Evolutionary conservation across 2,888 invertebrate genomes (phyloP), one percentile per base, ranked within the genome.

Genomic region (Sminthurides aquaticus): DNA sequence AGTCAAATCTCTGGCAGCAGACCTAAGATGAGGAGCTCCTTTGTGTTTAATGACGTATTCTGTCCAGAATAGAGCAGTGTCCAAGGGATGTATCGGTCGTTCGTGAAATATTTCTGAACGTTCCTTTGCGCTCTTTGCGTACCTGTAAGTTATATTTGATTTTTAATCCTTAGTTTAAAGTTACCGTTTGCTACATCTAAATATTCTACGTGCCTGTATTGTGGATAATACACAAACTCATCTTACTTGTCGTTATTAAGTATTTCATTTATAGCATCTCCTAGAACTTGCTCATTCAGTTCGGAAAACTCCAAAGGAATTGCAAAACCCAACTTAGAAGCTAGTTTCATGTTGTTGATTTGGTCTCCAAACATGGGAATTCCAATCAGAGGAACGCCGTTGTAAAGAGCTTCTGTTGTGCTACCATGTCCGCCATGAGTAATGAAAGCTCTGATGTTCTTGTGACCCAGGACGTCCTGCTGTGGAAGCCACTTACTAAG

Each of bases 361-460:
- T 87, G 87, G 78, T 88, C 87, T 2, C 86, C 87, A 74, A 82
- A 87, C 78, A 87, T 84, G 0, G 87, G 87, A 34, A 87, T 82
- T 0, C 84, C 79, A 15, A 87, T 77, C 63, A 86, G 80, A 0
- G 87, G 87, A 11, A 86, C 84, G 2, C 85, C 87, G 68, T 83
- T 83, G 71, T 84, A 82, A 1, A 84, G 82, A 0, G 86, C 84
- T 76, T 89, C 89, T 0, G 86, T 83, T 29, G 84, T 77, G 62
- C 88, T 87, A 73, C 88, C 81, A 75, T 87, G 83, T 0, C 89
- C 89, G 0, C 85, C 88, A 76, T 89, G 89, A 0, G 86, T 85
- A 71, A 89, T 81, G 74, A 87, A 88, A 0, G 84, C 84, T 61
- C 83, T 78, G 0, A 87, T 83, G 72, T 87, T 87, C 0, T 85